These are phyloP conservation scores for Sylvicola cinctus DNA, from an alignment of 2,888 invertebrate genomes.

Conservation along the genomic window DNA sequence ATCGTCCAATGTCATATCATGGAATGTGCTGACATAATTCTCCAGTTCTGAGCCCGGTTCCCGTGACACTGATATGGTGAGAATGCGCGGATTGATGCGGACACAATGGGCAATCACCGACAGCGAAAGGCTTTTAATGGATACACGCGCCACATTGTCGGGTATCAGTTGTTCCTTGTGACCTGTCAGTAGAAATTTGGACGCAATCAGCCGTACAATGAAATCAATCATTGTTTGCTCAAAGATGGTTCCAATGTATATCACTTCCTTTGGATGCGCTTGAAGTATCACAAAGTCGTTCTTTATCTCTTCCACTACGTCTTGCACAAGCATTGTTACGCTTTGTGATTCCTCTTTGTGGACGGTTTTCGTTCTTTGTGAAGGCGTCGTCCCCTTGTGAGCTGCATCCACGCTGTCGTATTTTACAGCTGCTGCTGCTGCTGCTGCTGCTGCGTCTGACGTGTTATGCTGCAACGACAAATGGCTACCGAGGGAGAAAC, in stretches of 20 bases:
- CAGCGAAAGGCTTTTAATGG: slow-evolving; percentile 73
- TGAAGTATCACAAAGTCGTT: too few species aligned
- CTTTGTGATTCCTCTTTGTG: too few species aligned
- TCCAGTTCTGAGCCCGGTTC: slow-evolving; percentile 19
- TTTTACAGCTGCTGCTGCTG: too few species aligned
- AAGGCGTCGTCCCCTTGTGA: too few species aligned
- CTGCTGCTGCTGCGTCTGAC: too few species aligned
- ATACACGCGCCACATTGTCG: slow-evolving; percentile 64
- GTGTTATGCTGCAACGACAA: slow-evolving; percentile 4
- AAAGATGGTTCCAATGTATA: slow-evolving; percentile 20
- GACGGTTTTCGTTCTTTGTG: too few species aligned
- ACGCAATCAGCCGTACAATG: slow-evolving; percentile 19
- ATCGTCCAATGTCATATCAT: slow-evolving; percentile 6
- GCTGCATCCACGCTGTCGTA: too few species aligned
- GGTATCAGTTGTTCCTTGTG: slow-evolving; percentile 35
- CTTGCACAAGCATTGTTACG: too few species aligned
- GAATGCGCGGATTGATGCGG: slow-evolving; percentile 47
- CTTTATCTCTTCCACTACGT: too few species aligned
- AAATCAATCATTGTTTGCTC: slow-evolving; percentile 22
- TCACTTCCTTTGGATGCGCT: slow-evolving; percentile 2
- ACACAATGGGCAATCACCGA: slow-evolving; percentile 58
- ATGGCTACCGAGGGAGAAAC: slow-evolving; percentile 13
- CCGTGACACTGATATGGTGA: slow-evolving; percentile 42
- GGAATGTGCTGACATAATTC: slow-evolving; percentile 1
- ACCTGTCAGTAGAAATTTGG: slow-evolving; percentile 21